phyloP scores from a whole-genome alignment of 2,113 vertebrate species.

The Scytalopus superciliaris region DNA sequence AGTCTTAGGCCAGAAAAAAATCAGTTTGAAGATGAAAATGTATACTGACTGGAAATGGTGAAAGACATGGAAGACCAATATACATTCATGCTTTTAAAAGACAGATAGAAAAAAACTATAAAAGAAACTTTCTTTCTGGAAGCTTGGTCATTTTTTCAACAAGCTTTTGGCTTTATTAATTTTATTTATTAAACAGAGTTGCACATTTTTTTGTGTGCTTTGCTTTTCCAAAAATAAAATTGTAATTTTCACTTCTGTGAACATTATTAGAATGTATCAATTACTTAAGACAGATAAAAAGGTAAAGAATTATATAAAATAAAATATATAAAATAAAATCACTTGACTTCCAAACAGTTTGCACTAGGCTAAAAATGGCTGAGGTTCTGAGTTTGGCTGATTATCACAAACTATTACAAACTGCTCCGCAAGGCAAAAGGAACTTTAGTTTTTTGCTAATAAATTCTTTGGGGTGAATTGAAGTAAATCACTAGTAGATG shows the following conservation, averaged over 20 bases:
- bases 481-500: no score
- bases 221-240: background rate
- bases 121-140: background rate
- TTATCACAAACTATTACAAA: no score
- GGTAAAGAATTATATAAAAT: background rate
- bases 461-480: no score
- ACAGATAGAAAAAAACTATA: no score
- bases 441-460: no score
- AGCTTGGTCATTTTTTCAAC: background rate
- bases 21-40: background rate
- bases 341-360: no score
- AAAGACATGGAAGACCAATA: no score
- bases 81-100: no score
- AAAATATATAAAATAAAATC: background rate
- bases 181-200: background rate
- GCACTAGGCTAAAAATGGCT: no score
- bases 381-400: no score
- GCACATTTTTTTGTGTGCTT: background rate
- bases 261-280: background rate
- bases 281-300: background rate
- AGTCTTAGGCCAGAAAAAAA: background rate
- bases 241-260: background rate
- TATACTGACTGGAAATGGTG: no score
- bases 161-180: background rate
- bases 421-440: no score